Evolutionary conservation across 2,113 vertebrate species (phyloP), one percentile per base, ranked within the genome.

Genomic region (Sander lucioperca): DNA sequence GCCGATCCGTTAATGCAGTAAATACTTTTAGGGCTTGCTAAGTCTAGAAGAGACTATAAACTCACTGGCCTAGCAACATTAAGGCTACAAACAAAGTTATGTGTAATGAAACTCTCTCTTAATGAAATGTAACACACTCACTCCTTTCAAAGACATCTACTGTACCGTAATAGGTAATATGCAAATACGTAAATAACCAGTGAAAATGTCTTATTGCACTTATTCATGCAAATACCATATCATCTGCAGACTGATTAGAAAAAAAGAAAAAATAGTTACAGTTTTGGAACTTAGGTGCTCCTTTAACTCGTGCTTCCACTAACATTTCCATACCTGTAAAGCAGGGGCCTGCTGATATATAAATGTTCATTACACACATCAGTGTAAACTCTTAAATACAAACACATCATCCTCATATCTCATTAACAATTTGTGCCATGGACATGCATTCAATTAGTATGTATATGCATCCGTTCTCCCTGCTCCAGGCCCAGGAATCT

Each of bases 401-500:
- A 33, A 33, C 33, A 33, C 33, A 33, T 33, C 33, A 6, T 33
- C 33, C 33, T 33, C 33, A 33, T 33, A 33, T 33, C 33, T 33
- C 33, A 33, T 33, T 33, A 72, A 74, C 25, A 15, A 12, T 47
- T 9, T 61, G 53, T 33, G 27, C 45, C 51, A 19, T 43, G 64
- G n/a, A 73, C 47, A 75, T 63, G 36, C 8, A 56, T 67, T 48
- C 56, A 64, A 62, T 67, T 33, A 68, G 48, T 39, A 30, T 77
- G 39, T 45, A 58, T 54, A 59, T 86, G 2, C 59, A 66, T 75
- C 8, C 25, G 64, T 25, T 78, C 77, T 62, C 30, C 47, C 54
- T 39, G 15, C n/a, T 43, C 69, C 5, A 47, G n/a, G 9, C 16
- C 15, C 5, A 45, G 8, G 33, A 13, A 69, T 68, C 18, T 30